Conservation (phyloP, 2,888 invertebrate species). For the Coleophora flavipennella region DNA sequence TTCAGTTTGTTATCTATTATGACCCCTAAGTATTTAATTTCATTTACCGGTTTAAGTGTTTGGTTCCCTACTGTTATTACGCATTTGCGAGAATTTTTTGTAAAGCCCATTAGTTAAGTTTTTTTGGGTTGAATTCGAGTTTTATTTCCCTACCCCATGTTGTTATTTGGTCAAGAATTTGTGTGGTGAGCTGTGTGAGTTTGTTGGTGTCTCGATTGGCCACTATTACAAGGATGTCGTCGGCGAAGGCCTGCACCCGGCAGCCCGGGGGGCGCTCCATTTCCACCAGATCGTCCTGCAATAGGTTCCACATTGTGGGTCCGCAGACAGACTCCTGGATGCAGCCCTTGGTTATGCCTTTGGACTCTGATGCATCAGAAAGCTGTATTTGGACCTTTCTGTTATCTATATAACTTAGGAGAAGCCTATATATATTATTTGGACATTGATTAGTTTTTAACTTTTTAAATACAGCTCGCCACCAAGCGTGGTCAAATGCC, state of each 20-base stretch:
- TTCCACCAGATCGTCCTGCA: conserved; percentile 16
- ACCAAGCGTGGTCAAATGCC: no score
- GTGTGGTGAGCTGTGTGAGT: not conserved
- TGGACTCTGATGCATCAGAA: conserved; percentile 7
- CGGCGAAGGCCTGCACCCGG: conserved; percentile 14
- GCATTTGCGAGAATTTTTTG: not conserved
- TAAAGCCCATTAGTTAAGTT: conserved; percentile 6
- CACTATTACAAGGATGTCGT: conserved; percentile 16
- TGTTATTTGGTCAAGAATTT: not conserved
- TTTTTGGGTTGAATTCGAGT: conserved; percentile 7
- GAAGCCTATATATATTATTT: no score
- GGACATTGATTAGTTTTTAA: no score
- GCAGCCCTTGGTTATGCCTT: conserved; percentile 16
- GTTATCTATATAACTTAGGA: conserved; percentile 12
- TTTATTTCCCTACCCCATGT: conserved; percentile 9
- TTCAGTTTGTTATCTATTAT: conserved; percentile 4
- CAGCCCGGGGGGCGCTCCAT: conserved; percentile 6
- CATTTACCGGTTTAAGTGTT: no score
- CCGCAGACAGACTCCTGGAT: conserved; percentile 2
- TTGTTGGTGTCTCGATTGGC: no score
- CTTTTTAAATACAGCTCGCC: no score
- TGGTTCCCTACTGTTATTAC: not conserved
- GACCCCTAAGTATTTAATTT: conserved; percentile 3
- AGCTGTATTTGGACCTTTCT: conserved; percentile 9
- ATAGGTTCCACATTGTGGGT: conserved; percentile 16